Evolutionary conservation across 2,113 vertebrate genomes (phyloP), one percentile per base, ranked within the genome.

Genomic region (Heteronetta atricapilla): DNA sequence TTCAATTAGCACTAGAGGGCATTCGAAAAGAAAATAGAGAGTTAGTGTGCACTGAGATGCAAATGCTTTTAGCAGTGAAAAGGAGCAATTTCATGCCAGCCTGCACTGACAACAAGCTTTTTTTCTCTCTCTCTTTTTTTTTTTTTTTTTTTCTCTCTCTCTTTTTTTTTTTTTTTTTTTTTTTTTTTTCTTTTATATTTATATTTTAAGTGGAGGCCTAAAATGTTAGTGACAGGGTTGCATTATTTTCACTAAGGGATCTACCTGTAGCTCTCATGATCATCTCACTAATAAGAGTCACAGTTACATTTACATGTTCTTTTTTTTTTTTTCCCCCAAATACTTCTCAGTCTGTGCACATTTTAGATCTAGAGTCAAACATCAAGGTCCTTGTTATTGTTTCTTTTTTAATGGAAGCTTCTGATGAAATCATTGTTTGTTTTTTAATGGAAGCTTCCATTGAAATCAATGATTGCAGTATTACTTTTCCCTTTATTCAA

Each of bases 1-100:
- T 91, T 96, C 96, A 96, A 59, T 97, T 96, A 97, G 88, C 63
- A 85, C 93, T 95, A 96, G 89, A 95, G 74, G 94, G 82, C 95
- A 96, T 68, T 94, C 90, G 92, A 82, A 95, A 97, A 88, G 33
- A 86, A 96, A 92, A 93, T 88, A 97, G 79, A 96, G 58, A 69
- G 64, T 66, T 90, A 95, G 81, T 88, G 94, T 95, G 48, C 78
- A 73, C 90, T 95, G 88, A 93, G 82, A 84, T 93, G 91, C 93
- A 97, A 94, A 97, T 90, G 85, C 19, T 92, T 90, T 89, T 76
- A 85, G 60, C 67, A 89, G 60, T 83, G 90, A 96, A 96, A 94
- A 97, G 78, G 68, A 60, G 33, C 10, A 63, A 95, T 94, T 94
- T 91, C 78, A 85, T 82, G 78, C 86, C 90, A 95, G 79, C 21